Base-by-base conservation (phyloP, 2,888 invertebrate genomes). In the Phaedon cochleariae region DNA sequence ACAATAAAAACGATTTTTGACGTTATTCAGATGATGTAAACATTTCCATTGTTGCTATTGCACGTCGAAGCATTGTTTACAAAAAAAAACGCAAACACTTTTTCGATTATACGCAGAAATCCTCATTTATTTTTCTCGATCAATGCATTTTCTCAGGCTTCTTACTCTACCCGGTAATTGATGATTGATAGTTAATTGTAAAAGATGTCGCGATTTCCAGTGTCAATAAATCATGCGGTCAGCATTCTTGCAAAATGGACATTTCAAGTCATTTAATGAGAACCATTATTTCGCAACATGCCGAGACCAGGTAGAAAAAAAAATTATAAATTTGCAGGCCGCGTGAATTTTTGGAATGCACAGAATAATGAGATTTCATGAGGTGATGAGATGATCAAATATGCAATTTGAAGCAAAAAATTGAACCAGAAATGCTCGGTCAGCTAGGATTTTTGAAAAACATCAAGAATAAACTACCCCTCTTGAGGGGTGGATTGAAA, bases 241-340 rank as follows among this genome's bases (percentile, higher is more conserved):
- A 69, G 72, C 72, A 70, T 72, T 74, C 72, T 70, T 63, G 70
- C 69, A 72, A 74, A 70, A 67, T 62, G 66, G 69, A 70, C 72
- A 64, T 68, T 74, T 70, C 67, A 46, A 34, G 55, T 57, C 63
- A 61, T 53, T 71, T 73, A 74, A 71, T 70, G 70, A 73, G 71
- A 71, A 70, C 71, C 71, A 71, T 65, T 62, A 68, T 68, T 70
- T 68, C 70, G 55, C 65, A 70, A 70, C 62, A 54, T 51, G 21
- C 37, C 46, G 54, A 41, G 57, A 45, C 45, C 57, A 57, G 57
- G 57, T 57, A 45, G n/a, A 57, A 45, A 57, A 57, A 45, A 29
- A 45, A 45, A 21, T 45, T 17, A 6, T 26, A 6, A 51, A 22
- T 34, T 12, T 20, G 6, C 26, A 5, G 17, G 31, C 17, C 17